A percentile compares a stretch with the other conserved stretches of the same genome.
Evolutionary conservation across 30 jellyfish, hydroid and myxozoan species (phyloP).

Genomic region (Aurelia sp.): DNA sequence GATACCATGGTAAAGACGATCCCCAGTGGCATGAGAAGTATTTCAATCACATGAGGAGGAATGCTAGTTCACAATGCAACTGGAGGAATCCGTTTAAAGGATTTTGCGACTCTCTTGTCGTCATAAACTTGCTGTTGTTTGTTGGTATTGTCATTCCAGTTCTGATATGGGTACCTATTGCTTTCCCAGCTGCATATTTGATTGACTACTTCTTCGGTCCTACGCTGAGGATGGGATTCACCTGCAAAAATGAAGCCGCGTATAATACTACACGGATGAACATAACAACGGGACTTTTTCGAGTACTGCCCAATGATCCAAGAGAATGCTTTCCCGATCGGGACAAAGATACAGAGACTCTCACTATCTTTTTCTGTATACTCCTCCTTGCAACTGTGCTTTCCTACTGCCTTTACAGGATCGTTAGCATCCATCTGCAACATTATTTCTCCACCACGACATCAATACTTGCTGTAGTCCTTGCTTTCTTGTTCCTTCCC

Average conservation of each 20-base stretch:
- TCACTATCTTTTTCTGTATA: slow-evolving; percentile 16
- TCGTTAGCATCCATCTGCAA: slow-evolving; percentile 5
- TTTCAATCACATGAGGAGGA: slow-evolving; percentile 75
- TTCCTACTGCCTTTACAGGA: slow-evolving; percentile 21
- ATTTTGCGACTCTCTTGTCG: slow-evolving; percentile 27
- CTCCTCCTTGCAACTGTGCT: slow-evolving; percentile 19
- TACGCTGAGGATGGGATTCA: slow-evolving; percentile 51
- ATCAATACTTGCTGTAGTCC: slow-evolving; percentile 4
- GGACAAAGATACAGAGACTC: slow-evolving; percentile 14
- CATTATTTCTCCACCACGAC: slow-evolving; percentile 22
- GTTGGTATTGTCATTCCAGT: slow-evolving; percentile 69
- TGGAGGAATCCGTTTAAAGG: slow-evolving; percentile 78
- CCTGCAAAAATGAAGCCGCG: slow-evolving; percentile 35
- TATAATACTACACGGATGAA: slow-evolving; percentile 4
- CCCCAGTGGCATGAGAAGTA: slow-evolving; percentile 85
- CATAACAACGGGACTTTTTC: slow-evolving; percentile 2
- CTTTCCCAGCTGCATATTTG: slow-evolving; percentile 73
- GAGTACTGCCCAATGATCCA: no score
- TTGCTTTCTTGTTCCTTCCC: slow-evolving; percentile 71
- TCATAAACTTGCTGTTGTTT: slow-evolving; percentile 22
- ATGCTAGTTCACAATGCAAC: slow-evolving; percentile 71
- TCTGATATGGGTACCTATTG: slow-evolving; percentile 78
- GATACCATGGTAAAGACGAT: slow-evolving; percentile 71
- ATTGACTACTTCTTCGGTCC: slow-evolving; percentile 52
- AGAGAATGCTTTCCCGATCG: slow-evolving; percentile 35